Evolutionary conservation across 2,888 invertebrate genomes (phyloP).

Genomic region (Drosophila rellima): DNA sequence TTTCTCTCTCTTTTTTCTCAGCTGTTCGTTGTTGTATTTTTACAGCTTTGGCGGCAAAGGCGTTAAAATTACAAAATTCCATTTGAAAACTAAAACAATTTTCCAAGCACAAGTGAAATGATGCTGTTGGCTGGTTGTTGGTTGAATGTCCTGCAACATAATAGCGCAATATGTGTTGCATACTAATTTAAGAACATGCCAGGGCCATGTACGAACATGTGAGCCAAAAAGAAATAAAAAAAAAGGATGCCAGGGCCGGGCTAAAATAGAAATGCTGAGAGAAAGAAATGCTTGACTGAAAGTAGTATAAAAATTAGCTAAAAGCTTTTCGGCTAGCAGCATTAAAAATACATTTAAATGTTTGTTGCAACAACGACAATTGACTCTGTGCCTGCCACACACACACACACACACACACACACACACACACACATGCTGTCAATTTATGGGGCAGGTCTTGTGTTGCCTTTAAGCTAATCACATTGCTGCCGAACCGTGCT

Average conservation of each 20-base stretch:
- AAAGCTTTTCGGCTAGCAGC: slow-evolving; percentile 80
- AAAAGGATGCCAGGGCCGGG: slow-evolving; percentile 78
- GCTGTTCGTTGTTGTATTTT: slow-evolving; percentile 16
- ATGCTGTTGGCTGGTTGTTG: slow-evolving; percentile 51
- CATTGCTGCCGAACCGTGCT: slow-evolving; percentile 55
- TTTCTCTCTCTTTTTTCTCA: background rate
- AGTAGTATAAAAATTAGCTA: slow-evolving; percentile 82
- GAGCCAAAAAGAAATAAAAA: slow-evolving; percentile 6
- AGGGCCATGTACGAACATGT: slow-evolving; percentile 17
- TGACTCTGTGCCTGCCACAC: slow-evolving; percentile 45
- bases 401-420: background rate
- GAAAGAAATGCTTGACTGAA: slow-evolving; percentile 41
- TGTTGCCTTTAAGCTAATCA: slow-evolving; percentile 68
- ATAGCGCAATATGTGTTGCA: slow-evolving; percentile 79
- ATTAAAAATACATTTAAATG: slow-evolving; percentile 83
- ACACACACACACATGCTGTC: slow-evolving; percentile 13
- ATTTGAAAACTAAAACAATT: slow-evolving; percentile 83
- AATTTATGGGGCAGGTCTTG: slow-evolving; percentile 54
- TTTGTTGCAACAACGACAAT: slow-evolving; percentile 56
- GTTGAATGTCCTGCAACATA: slow-evolving; percentile 79
- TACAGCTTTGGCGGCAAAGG: slow-evolving; percentile 57
- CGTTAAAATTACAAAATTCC: slow-evolving; percentile 84
- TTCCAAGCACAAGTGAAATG: slow-evolving; percentile 54
- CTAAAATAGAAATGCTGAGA: slow-evolving; percentile 30
- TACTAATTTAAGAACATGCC: slow-evolving; percentile 70